These are phyloP conservation scores for Parochlus steinenii DNA, from an alignment of 2,888 invertebrate genomes.

Conservation along the genomic window DNA sequence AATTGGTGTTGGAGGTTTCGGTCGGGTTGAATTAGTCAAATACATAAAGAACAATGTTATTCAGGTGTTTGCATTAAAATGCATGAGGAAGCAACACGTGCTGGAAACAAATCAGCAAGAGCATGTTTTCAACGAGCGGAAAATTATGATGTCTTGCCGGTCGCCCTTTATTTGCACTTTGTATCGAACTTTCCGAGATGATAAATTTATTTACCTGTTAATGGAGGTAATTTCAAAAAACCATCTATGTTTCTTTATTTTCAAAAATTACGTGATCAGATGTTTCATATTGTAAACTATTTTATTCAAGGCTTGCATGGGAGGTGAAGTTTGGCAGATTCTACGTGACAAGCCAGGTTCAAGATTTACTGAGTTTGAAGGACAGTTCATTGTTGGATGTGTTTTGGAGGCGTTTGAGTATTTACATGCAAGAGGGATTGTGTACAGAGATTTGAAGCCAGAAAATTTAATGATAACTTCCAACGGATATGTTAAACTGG, in stretches of 20 bases:
- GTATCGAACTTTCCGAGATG: slow-evolving; percentile 78
- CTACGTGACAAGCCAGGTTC: slow-evolving; percentile 64
- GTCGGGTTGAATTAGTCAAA: slow-evolving; percentile 66
- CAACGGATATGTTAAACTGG: slow-evolving; percentile 77
- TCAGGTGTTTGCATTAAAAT: slow-evolving; percentile 65
- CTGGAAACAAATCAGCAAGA: slow-evolving; percentile 79
- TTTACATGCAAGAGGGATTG: slow-evolving; percentile 67
- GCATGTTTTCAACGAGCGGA: slow-evolving; percentile 75
- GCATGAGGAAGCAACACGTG: slow-evolving; percentile 77
- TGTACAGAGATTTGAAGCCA: slow-evolving; percentile 84
- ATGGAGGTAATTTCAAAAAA: no score
- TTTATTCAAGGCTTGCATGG: slow-evolving; percentile 82
- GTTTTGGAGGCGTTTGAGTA: slow-evolving; percentile 87
- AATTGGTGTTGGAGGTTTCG: slow-evolving; percentile 85
- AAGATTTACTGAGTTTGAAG: slow-evolving; percentile 65
- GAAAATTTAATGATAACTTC: slow-evolving; percentile 81
- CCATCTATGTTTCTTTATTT: no score
- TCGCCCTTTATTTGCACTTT: slow-evolving; percentile 42
- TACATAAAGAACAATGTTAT: slow-evolving; percentile 34
- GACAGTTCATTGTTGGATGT: slow-evolving; percentile 81
- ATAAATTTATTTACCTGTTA: slow-evolving; percentile 82
- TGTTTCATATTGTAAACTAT: no score
- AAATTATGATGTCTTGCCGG: slow-evolving; percentile 56
- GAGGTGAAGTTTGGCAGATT: slow-evolving; percentile 89
- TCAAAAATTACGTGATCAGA: no score